These are phyloP conservation scores for Cyclargus thomasi DNA, from an alignment of 1,140 invertebrate species.

Conservation along the genomic window DNA sequence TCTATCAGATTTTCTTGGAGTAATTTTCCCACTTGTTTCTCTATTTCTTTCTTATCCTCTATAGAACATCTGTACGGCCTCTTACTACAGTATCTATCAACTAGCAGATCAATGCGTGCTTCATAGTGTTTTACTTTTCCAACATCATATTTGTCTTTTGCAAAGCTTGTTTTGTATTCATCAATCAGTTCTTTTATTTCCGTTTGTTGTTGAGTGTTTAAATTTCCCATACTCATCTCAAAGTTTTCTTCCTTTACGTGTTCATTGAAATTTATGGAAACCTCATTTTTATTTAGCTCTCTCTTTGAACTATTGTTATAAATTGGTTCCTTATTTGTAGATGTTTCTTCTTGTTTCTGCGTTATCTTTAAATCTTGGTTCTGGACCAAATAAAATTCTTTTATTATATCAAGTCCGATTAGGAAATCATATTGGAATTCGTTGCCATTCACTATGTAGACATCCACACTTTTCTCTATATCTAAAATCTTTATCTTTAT, in stretches of 20 bases:
- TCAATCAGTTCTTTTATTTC: slow-evolving; percentile 28
- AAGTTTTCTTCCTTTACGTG: slow-evolving; percentile 37
- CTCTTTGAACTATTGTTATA: no score
- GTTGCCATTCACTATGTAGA: slow-evolving; percentile 29
- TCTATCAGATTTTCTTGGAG: slow-evolving; percentile 17
- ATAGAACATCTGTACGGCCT: slow-evolving; percentile 28
- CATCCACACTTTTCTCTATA: slow-evolving; percentile 28
- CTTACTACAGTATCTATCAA: slow-evolving; percentile 50
- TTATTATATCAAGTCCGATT: slow-evolving; percentile 28
- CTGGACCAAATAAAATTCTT: slow-evolving; percentile 29
- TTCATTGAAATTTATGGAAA: slow-evolving; percentile 44
- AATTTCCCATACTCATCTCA: slow-evolving; percentile 34
- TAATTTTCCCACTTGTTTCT: no score
- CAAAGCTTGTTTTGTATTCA: slow-evolving; percentile 43
- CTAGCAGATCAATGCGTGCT: slow-evolving; percentile 44
- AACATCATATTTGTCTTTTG: slow-evolving; percentile 45
- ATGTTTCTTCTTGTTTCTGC: slow-evolving; percentile 22
- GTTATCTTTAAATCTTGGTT: slow-evolving; percentile 28
- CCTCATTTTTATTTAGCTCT: slow-evolving; percentile 8
- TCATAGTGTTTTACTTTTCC: slow-evolving; percentile 41
- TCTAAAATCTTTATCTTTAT: slow-evolving; percentile 31
- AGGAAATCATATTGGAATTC: slow-evolving; percentile 35
- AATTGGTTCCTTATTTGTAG: no score
- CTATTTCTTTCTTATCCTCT: no score
- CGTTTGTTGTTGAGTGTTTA: slow-evolving; percentile 34